These are phyloP conservation scores for Gobio gobio DNA, from an alignment of 2,113 vertebrate species.

Conservation along the genomic window DNA sequence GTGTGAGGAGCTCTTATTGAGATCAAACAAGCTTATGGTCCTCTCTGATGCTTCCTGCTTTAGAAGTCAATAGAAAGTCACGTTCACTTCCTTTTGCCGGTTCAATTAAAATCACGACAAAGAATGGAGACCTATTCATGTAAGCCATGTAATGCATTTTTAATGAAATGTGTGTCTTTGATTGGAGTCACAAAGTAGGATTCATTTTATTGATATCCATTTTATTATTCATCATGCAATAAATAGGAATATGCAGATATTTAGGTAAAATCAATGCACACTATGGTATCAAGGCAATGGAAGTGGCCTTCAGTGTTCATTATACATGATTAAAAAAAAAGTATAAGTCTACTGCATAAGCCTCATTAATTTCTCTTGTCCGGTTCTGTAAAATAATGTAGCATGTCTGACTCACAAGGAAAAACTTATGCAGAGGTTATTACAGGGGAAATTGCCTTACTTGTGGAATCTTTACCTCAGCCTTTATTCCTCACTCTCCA, in stretches of 20 bases:
- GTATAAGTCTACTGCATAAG: neutral
- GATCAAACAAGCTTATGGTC: conserved; percentile 39
- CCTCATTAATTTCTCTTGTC: neutral
- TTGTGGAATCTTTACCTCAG: conserved; percentile 13
- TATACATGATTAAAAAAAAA: neutral
- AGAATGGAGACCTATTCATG: neutral
- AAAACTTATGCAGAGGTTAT: neutral
- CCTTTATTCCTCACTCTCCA: conserved; percentile 12
- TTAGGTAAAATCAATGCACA: neutral
- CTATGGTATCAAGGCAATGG: neutral
- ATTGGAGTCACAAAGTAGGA: neutral
- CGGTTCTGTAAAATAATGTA: neutral
- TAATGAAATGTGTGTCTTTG: no score
- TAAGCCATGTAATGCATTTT: neutral
- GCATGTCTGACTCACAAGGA: conserved; percentile 18
- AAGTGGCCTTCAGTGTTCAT: neutral
- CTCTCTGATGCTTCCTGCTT: conserved; percentile 23
- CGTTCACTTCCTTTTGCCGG: conserved; percentile 19
- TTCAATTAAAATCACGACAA: conserved; percentile 16
- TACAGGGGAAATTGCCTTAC: neutral
- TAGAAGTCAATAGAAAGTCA: conserved; percentile 39
- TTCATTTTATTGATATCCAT: neutral
- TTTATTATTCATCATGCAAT: neutral
- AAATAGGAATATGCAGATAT: neutral
- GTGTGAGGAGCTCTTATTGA: conserved; percentile 26